Base-by-base conservation (phyloP, 2,888 invertebrate species). In the Melinaea marsaeus region DNA sequence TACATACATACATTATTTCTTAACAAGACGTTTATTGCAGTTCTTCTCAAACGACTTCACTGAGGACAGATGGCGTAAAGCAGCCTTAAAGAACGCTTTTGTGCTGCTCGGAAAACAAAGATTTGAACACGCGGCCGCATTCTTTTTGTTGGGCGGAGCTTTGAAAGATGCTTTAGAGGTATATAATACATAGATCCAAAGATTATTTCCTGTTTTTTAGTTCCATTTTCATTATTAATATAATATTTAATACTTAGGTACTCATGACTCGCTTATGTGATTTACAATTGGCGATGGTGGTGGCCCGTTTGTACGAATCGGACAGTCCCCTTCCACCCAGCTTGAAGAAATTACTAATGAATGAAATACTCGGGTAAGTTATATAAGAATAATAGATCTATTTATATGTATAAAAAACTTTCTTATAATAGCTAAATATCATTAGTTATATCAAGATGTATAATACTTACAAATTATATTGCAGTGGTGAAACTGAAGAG, bases 111-210 rank as follows among this genome's bases (percentile, higher is more conserved):
- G 99, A 3, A 97, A 97, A 79, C 99, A 99, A 85, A 85, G 99
- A 58, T 99, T 99, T 81, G 96, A 97, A 67, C 99, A 99, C 79
- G 99, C 99, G 0, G 99, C 99, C 0, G 99, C 99, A 0, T 99
- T 99, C 91, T 99, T 99, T 87, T 91, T 99, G 61, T 90, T 99
- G 4, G 99, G 98, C 33, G 98, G 98, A 33, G 96, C 97, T 45
- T 87, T 99, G 42, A 95, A 96, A 74, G 99, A 99, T 85, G 99
- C 99, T 4, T 93, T 99, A 61, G 98, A 99, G 92, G 97, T 96
- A 82, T 48, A 58, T 62, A 58, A 45, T 37, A 37, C 11, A 9
- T 42, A 42, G 1, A 2, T 42, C 11, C 3, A 42, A 9, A 42
- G 42, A 42, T 2, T 6, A 2, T 42, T 42, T 7, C 7, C 42